These are phyloP conservation scores for Sinhomidia bicolor DNA, from an alignment of 2,888 invertebrate genomes.

Conservation along the genomic window DNA sequence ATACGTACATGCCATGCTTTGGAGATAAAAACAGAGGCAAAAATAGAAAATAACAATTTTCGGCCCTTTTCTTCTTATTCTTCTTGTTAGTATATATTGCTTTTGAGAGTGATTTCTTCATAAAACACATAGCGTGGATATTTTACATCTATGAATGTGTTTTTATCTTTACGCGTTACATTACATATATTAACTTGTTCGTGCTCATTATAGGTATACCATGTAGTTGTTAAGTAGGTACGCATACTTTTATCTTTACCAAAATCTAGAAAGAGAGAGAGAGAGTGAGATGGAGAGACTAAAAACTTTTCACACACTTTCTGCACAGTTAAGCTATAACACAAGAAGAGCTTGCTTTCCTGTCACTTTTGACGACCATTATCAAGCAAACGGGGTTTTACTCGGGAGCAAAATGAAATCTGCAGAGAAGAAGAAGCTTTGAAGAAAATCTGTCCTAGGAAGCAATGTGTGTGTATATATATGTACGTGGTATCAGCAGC, in stretches of 20 bases:
- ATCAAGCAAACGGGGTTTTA: neutral
- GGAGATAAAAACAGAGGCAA: neutral
- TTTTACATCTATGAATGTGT: neutral
- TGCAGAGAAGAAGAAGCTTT: neutral
- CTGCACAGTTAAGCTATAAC: constrained; percentile 38
- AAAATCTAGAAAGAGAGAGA: too few species aligned
- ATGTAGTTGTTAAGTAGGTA: too few species aligned
- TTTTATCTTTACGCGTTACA: neutral
- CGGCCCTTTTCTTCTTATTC: neutral
- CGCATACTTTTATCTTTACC: neutral
- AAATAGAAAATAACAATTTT: neutral
- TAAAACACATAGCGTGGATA: neutral
- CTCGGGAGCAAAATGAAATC: neutral
- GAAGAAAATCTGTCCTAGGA: neutral
- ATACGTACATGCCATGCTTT: too few species aligned
- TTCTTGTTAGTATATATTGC: neutral
- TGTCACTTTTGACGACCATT: constrained; percentile 37
- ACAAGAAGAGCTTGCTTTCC: neutral
- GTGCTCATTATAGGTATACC: neutral
- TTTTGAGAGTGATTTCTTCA: neutral
- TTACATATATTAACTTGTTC: too few species aligned
- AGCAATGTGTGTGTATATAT: too few species aligned
- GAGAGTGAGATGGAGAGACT: too few species aligned
- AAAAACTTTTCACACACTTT: constrained; percentile 33
- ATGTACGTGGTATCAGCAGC: too few species aligned